Conservation (phyloP, 2,888 invertebrate genomes). For the Watsonalla cultraria region DNA sequence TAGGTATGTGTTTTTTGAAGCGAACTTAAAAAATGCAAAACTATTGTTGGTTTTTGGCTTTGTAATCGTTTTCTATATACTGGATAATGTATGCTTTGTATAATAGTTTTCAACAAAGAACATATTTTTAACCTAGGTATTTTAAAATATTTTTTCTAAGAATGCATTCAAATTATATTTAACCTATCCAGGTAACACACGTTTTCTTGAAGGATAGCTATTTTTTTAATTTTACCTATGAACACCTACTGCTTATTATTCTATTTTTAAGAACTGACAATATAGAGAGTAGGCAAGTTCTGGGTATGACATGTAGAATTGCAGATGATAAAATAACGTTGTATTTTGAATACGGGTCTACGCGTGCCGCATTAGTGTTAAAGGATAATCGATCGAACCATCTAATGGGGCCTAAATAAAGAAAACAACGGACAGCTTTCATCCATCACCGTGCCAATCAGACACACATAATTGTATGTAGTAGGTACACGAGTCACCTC, state of each 20-base stretch:
- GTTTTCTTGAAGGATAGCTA: not conserved
- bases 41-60: not conserved
- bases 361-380: slow-evolving; percentile 19
- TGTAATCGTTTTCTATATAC: not conserved
- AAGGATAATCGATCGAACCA: slow-evolving; percentile 30
- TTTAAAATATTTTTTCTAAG: not conserved
- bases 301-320: no score
- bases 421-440: slow-evolving; percentile 55
- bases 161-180: not conserved
- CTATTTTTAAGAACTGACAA: no score
- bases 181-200: not conserved
- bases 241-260: no score
- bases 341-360: not conserved
- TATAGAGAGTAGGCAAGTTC: no score
- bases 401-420: slow-evolving; percentile 42
- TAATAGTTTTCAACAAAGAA: not conserved
- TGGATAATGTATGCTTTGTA: not conserved
- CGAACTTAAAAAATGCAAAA: not conserved
- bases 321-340: no score
- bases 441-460: slow-evolving; percentile 71
- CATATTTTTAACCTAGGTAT: not conserved
- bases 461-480: slow-evolving; percentile 44
- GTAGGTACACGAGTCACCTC: slow-evolving; percentile 59
- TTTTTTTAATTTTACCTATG: not conserved
- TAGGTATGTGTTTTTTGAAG: not conserved